Evolutionary conservation across 2,113 vertebrate genomes (phyloP).

Genomic region (Channa argus): DNA sequence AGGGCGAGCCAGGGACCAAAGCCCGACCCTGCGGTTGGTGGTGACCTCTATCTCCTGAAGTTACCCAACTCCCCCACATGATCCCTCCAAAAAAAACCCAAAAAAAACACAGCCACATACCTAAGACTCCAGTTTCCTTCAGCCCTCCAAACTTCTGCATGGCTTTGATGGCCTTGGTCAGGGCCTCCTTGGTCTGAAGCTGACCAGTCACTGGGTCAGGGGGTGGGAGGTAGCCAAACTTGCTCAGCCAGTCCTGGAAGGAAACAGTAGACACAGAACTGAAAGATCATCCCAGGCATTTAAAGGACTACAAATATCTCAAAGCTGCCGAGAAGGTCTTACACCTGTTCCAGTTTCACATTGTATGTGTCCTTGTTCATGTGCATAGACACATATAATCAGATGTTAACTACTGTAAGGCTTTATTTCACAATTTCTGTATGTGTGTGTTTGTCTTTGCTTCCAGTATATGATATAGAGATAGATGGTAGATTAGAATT

Average conservation of each 20-base stretch:
- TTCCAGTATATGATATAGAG: neutral
- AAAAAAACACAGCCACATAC: slow-evolving; percentile 75
- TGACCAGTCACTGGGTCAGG: slow-evolving; percentile 88
- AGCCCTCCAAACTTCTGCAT: slow-evolving; percentile 97
- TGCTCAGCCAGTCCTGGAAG: slow-evolving; percentile 94
- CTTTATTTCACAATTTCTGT: neutral
- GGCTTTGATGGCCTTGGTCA: slow-evolving; percentile 91
- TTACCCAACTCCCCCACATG: neutral
- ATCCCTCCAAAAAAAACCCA: too few species aligned
- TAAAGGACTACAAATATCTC: slow-evolving; percentile 37
- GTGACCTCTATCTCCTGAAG: too few species aligned
- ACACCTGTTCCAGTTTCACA: slow-evolving; percentile 52
- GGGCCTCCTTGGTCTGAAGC: slow-evolving; percentile 92
- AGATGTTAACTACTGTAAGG: neutral
- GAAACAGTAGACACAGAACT: slow-evolving; percentile 48
- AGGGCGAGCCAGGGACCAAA: too few species aligned
- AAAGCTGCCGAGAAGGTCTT: slow-evolving; percentile 21
- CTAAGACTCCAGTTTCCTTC: slow-evolving; percentile 89
- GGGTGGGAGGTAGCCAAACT: slow-evolving; percentile 94
- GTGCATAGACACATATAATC: too few species aligned
- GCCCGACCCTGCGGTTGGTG: too few species aligned
- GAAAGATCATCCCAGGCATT: slow-evolving; percentile 38
- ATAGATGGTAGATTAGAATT: neutral
- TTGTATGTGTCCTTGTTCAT: too few species aligned
- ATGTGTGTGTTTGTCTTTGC: neutral